Evolutionary conservation across 2,888 invertebrate genomes (phyloP).

Genomic region (Cosmopolites sordidus): DNA sequence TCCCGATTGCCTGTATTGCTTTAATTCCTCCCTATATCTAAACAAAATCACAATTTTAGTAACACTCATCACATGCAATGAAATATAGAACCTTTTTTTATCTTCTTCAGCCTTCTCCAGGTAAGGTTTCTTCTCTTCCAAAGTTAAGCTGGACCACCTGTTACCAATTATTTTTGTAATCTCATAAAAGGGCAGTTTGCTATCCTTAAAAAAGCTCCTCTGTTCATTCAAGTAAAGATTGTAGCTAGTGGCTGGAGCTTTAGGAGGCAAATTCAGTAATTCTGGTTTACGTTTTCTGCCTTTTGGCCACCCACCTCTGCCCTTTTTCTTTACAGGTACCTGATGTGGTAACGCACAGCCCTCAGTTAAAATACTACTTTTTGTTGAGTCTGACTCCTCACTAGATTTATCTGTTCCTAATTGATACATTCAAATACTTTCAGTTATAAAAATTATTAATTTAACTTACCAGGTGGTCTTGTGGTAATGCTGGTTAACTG

Average conservation of each 20-base stretch:
- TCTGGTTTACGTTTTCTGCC: constrained; percentile 56
- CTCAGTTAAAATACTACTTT: constrained; percentile 15
- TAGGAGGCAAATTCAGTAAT: constrained; percentile 51
- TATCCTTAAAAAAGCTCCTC: constrained; percentile 53
- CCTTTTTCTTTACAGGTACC: constrained; percentile 42
- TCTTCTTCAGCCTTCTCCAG: constrained; percentile 55
- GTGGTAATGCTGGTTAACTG: constrained; percentile 8
- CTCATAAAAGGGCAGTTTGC: constrained; percentile 52
- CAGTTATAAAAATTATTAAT: neutral
- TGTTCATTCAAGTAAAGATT: constrained; percentile 55
- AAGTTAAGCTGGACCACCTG: constrained; percentile 54
- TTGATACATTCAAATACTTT: too few relatives aligned
- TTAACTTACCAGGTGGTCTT: constrained; percentile 12
- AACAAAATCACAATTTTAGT: neutral
- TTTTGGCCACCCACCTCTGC: constrained; percentile 59
- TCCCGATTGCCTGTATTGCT: constrained; percentile 54
- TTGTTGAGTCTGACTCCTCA: constrained; percentile 26
- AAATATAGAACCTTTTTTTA: constrained; percentile 45
- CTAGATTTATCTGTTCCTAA: constrained; percentile 24
- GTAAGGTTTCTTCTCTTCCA: constrained; percentile 54
- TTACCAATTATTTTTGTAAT: constrained; percentile 55
- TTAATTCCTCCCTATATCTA: constrained; percentile 53
- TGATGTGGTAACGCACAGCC: constrained; percentile 19
- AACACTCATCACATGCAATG: neutral
- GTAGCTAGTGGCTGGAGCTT: constrained; percentile 57